Base-by-base conservation (phyloP, 2,888 invertebrate species). In the Cephus nigrinus region DNA sequence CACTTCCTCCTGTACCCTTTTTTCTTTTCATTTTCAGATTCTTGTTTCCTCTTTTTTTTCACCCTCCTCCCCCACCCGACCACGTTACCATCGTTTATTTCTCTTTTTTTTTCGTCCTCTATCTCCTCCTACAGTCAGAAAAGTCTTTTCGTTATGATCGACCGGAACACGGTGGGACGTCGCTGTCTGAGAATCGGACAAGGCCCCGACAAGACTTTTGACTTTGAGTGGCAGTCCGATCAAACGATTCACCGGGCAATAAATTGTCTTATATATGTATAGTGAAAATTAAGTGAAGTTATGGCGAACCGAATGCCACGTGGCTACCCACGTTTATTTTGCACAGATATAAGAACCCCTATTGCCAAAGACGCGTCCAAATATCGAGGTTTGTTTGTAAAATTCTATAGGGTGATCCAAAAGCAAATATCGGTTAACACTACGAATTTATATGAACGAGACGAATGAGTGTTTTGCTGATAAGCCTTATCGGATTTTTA, bases 211-310 rank as follows among this genome's bases (percentile, higher is more conserved):
- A 68, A 73, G 71, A 78, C 75, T 75, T 78, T 73, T 75, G 78
- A 78, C 75, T 78, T 78, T 78, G 78, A 78, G 72, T 78, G 78
- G 75, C 78, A 78, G 78, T 35, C 30, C 72, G 72, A 78, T 71
- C 78, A 73, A 55, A 75, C 30, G 55, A 78, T 78, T 35, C 78
- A 71, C 72, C 75, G 68, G 36, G 75, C 32, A 68, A 75, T 75
- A 72, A 72, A 73, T 78, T 75, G 36, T 72, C 12, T 31, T 71
- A 9, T 71, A 15, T 55, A 55, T 9, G 23, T 9, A 23, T 23
- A 40, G 0, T 9, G 23, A 9, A 23, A 23, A 55, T 23, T 9
- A 55, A 2, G 40, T 2, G 23, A 23, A 55, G 9, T 23, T 55
- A 23, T 2, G 55, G 2, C 23, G 23, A 55, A 55, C 55, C 55